Evolutionary conservation across 2,888 invertebrate genomes (phyloP), one percentile per base, ranked within the genome.

Genomic region (Dicranocentrus wangi): DNA sequence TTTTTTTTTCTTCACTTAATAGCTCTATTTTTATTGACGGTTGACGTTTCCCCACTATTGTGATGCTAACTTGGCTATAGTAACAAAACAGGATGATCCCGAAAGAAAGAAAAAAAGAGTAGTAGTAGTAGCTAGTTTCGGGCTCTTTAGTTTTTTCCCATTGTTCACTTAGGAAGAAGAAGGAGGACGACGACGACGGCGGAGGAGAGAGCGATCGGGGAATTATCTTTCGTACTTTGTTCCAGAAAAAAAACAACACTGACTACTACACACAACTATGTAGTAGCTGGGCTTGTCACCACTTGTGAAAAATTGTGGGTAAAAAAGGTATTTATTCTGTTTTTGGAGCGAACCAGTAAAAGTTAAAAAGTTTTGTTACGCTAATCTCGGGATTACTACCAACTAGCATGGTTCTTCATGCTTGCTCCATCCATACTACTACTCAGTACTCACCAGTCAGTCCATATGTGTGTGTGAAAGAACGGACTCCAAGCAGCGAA

Each of bases 11-110:
- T 17, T 19, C 58, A 61, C 32, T 51, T 77, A 78, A 78, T 78
- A 39, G 70, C 60, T 28, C 63, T 42, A 25, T 69, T 70, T 65
- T 78, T 78, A 78, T 78, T 78, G 70, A 69, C 68, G 61, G 70
- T 70, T 70, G 70, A 70, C 61, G 63, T 70, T 63, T 78, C 19
- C 8, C 77, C 53, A 42, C 39, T 17, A 71, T 71, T 43, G 47
- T 25, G 27, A 71, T 70, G 28, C 28, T 53, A 69, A 71, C 47
- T 71, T 71, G 60, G 43, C 71, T 61, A 42, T 5, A 53, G 32
- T 60, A 58, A 60, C 72, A 63, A 28, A 27, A 27, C 63, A 63
- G 53, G 72, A 72, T 63, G 17, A 55, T 28, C 55, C 69, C 55
- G 3, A n/a, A n/a, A n/a, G n/a, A n/a, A n/a, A n/a, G n/a, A n/a